phyloP scores from a whole-genome alignment of 1,140 invertebrate genomes.

The Ruditapes philippinarum region DNA sequence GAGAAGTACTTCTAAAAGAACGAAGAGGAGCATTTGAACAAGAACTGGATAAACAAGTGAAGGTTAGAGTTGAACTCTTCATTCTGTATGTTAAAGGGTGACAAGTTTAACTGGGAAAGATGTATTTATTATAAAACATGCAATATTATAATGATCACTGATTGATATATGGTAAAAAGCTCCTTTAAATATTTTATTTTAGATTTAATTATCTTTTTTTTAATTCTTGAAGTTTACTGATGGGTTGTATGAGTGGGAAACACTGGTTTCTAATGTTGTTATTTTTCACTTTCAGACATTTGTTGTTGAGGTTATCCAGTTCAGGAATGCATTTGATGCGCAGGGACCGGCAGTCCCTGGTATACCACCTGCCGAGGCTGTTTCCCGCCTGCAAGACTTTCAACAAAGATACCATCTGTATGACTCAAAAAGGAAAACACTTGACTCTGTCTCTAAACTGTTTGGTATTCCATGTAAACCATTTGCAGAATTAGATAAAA shows the following conservation, averaged over 20 bases:
- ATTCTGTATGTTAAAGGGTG: too few relatives aligned
- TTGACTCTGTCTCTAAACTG: conserved; percentile 86
- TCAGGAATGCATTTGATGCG: conserved; percentile 87
- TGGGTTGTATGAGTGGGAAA: too few relatives aligned
- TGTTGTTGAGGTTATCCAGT: conserved; percentile 87
- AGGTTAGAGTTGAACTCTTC: conserved; percentile 83
- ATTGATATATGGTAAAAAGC: too few relatives aligned
- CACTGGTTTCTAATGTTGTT: background rate
- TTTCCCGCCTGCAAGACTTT: conserved; percentile 84
- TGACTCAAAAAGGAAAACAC: conserved; percentile 84
- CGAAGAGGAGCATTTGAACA: conserved; percentile 85
- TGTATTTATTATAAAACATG: too few relatives aligned
- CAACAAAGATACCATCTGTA: conserved; percentile 84
- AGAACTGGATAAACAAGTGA: conserved; percentile 87
- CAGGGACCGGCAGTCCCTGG: conserved; percentile 86
- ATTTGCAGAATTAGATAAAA: conserved; percentile 86
- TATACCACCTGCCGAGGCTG: conserved; percentile 85
- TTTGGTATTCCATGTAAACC: conserved; percentile 86
- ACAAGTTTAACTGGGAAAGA: too few relatives aligned
- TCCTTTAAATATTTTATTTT: too few relatives aligned
- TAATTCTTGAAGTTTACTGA: too few relatives aligned
- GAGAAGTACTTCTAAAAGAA: conserved; percentile 85
- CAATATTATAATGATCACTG: too few relatives aligned
- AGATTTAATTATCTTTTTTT: too few relatives aligned
- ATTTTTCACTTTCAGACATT: conserved; percentile 82